These are phyloP conservation scores for Rallus limicola DNA, from an alignment of 2,113 vertebrate genomes.

Conservation along the genomic window DNA sequence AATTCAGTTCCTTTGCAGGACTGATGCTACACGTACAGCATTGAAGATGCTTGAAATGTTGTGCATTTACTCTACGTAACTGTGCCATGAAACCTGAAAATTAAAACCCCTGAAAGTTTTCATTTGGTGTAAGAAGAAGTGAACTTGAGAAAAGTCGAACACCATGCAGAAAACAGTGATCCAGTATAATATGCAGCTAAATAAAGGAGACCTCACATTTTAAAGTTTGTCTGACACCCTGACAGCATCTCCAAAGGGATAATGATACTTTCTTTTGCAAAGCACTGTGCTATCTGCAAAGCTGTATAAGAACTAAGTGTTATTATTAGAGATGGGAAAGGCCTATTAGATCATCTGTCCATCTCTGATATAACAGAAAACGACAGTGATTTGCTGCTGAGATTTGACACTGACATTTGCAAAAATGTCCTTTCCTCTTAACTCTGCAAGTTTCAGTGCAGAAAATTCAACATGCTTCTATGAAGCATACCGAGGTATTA, in stretches of 20 bases:
- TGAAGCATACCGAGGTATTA: background rate
- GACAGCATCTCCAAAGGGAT: conserved; percentile 29
- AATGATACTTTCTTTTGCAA: conserved; percentile 15
- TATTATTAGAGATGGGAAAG: conserved; percentile 4
- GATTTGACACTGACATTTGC: conserved; percentile 17
- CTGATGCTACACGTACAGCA: background rate
- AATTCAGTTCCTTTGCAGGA: background rate
- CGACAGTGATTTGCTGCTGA: conserved; percentile 35
- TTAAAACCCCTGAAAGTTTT: background rate
- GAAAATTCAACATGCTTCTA: background rate
- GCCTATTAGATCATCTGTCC: conserved; percentile 26
- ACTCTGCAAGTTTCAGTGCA: background rate
- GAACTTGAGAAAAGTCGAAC: background rate
- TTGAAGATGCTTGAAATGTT: background rate
- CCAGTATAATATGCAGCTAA: background rate
- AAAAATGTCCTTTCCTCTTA: background rate
- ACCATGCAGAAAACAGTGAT: background rate
- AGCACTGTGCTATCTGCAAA: conserved; percentile 1
- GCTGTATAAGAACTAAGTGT: conserved; percentile 11
- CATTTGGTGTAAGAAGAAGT: background rate
- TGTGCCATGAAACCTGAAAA: background rate
- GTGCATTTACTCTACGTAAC: background rate
- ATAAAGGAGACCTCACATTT: background rate
- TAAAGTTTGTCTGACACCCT: conserved; percentile 5
- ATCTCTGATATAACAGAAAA: conserved; percentile 15